Evolutionary conservation across 2,888 invertebrate species (phyloP).

Genomic region (Phengaris arion): DNA sequence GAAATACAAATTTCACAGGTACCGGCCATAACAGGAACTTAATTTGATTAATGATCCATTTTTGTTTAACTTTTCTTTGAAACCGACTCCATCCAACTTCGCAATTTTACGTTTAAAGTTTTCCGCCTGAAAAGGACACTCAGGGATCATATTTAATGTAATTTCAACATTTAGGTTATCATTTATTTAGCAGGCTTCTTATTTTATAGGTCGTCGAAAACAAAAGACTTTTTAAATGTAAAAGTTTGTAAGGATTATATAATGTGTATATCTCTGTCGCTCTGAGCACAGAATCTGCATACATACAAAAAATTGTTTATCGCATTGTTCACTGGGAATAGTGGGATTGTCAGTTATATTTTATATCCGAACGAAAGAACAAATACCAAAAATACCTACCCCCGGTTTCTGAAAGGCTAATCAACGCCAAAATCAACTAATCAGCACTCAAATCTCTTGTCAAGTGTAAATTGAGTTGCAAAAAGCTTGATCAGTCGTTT

Average conservation of each 20-base stretch:
- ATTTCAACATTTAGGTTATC: conserved; percentile 11
- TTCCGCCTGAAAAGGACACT: background rate
- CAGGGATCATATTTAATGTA: conserved; percentile 16
- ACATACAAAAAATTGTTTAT: no score
- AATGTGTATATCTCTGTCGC: background rate
- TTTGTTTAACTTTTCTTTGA: conserved; percentile 24
- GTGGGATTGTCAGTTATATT: no score
- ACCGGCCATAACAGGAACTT: conserved; percentile 3
- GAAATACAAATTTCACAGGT: conserved; percentile 13
- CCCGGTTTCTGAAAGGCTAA: no score
- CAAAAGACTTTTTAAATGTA: background rate
- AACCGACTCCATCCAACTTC: conserved; percentile 5
- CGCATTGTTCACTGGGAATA: no score
- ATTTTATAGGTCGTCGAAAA: background rate
- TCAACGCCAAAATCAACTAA: no score
- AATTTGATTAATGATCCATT: conserved; percentile 25
- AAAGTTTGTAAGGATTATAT: background rate
- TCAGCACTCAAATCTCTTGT: no score
- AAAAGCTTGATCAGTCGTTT: no score
- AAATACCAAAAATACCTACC: no score
- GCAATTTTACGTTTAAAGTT: conserved; percentile 12
- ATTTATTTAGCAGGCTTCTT: conserved; percentile 9
- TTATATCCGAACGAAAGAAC: no score
- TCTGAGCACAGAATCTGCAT: no score
- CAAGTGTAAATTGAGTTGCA: no score